Conservation (phyloP, 92 coral and sea anemone species). For the Nematostella vectensis region DNA sequence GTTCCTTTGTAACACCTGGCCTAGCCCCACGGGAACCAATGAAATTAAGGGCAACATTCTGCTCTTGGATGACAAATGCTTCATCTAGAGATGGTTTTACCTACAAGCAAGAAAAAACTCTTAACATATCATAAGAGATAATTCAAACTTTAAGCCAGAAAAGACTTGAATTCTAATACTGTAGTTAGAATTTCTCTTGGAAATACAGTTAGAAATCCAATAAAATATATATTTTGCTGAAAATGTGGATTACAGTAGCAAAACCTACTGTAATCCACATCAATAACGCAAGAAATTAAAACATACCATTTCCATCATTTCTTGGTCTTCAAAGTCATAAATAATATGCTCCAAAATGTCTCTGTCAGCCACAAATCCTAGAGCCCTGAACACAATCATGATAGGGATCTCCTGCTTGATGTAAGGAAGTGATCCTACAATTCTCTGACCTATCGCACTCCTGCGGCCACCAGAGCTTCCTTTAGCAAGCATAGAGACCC, state of each 20-base stretch:
- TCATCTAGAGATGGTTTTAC: conserved; percentile 98
- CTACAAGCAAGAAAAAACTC: conserved; percentile 12
- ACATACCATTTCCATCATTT: conserved; percentile 99
- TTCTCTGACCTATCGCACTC: conserved; percentile 98
- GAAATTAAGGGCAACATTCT: conserved; percentile 92
- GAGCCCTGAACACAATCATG: conserved; percentile 98
- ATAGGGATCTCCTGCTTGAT: conserved; percentile 95
- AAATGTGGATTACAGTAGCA: too few species aligned
- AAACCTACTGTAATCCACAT: too few species aligned
- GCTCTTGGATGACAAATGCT: conserved; percentile 98
- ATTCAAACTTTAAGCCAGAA: too few species aligned
- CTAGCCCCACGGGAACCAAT: conserved; percentile 98
- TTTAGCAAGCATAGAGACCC: conserved; percentile 98
- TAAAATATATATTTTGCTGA: too few species aligned
- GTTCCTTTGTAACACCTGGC: conserved; percentile 97
- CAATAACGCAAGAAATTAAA: too few species aligned
- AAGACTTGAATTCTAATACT: too few species aligned
- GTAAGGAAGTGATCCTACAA: conserved; percentile 91
- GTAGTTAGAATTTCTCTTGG: too few species aligned
- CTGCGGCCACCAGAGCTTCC: conserved; percentile 92
- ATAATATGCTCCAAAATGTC: conserved; percentile 95
- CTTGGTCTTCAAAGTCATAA: conserved; percentile 99
- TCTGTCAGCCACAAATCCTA: conserved; percentile 98
- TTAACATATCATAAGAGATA: neutral
- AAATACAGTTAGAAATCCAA: too few species aligned